A percentile compares a stretch with the other conserved stretches of the same genome.
phyloP scores from a whole-genome alignment of 2,888 invertebrate genomes.

The Euclidia mi region DNA sequence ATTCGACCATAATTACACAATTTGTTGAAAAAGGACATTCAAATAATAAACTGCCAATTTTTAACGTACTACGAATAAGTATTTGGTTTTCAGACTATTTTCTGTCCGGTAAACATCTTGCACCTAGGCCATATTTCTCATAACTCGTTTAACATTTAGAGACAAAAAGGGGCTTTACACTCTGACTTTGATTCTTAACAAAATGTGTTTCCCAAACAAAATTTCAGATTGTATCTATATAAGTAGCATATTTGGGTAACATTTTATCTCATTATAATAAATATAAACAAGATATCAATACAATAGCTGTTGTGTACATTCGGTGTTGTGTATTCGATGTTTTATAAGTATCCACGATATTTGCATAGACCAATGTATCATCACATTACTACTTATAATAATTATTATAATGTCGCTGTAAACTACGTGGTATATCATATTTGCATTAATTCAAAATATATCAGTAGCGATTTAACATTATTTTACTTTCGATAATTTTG shows the following conservation, averaged over 20 bases:
- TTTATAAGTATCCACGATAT: constrained; percentile 65
- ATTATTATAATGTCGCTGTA: constrained; percentile 34
- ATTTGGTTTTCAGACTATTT: too few species aligned
- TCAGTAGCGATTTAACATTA: constrained; percentile 38
- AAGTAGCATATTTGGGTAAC: constrained; percentile 16
- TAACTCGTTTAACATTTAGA: background rate
- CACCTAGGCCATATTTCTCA: background rate
- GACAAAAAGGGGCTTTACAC: background rate
- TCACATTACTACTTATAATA: constrained; percentile 25
- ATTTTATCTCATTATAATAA: constrained; percentile 44
- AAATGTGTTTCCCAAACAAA: background rate
- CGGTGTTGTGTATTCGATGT: constrained; percentile 82
- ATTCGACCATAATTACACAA: too few species aligned
- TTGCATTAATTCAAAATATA: constrained; percentile 41
- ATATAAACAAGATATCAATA: constrained; percentile 58
- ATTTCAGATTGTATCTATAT: background rate
- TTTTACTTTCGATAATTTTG: constrained; percentile 44
- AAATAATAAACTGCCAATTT: too few species aligned
- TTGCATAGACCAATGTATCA: constrained; percentile 71
- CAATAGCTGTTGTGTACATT: constrained; percentile 72
- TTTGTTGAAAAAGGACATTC: too few species aligned
- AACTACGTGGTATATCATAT: constrained; percentile 41
- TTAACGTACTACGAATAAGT: too few species aligned
- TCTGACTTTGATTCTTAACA: background rate
- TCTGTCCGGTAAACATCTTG: too few species aligned